phyloP scores from a whole-genome alignment of 2,888 invertebrate genomes.

The Tinea trinotella region DNA sequence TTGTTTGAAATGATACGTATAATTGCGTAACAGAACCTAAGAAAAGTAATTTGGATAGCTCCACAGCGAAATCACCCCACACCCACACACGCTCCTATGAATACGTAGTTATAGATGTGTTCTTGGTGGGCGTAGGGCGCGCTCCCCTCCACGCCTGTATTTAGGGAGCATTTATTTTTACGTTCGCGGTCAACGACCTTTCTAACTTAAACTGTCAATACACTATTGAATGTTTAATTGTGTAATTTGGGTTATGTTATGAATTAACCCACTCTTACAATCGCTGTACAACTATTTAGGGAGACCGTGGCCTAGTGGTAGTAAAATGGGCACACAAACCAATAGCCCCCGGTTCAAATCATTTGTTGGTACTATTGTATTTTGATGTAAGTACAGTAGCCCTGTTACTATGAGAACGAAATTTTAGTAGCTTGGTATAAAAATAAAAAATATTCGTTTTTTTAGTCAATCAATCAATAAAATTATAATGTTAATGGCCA shows the following conservation, averaged over 20 bases:
- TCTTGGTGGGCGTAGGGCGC: slow-evolving; percentile 21
- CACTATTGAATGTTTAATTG: not conserved
- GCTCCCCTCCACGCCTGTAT: slow-evolving; percentile 26
- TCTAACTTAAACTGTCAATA: not conserved
- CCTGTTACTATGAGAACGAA: too few relatives aligned
- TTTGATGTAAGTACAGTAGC: too few relatives aligned
- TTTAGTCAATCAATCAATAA: too few relatives aligned
- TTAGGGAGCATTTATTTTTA: slow-evolving; percentile 48
- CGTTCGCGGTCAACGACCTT: slow-evolving; percentile 38
- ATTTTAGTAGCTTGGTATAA: too few relatives aligned
- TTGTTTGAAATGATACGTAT: not conserved
- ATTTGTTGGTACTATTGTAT: too few relatives aligned
- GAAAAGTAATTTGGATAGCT: slow-evolving; percentile 13
- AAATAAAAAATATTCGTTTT: too few relatives aligned
- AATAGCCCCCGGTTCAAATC: too few relatives aligned
- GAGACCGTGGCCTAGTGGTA: too few relatives aligned
- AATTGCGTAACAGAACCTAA: not conserved
- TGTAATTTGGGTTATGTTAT: not conserved
- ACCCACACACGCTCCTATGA: slow-evolving; percentile 7
- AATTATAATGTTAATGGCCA: too few relatives aligned
- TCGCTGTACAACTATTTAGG: too few relatives aligned
- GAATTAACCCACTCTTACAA: too few relatives aligned
- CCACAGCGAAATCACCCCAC: slow-evolving; percentile 11
- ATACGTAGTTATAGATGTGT: slow-evolving; percentile 18
- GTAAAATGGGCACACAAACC: too few relatives aligned